Percentiles rank a stretch among this genome's conserved stretches.
Evolutionary conservation across 2,888 invertebrate species (phyloP).

Genomic region (Miltochrista miniata): DNA sequence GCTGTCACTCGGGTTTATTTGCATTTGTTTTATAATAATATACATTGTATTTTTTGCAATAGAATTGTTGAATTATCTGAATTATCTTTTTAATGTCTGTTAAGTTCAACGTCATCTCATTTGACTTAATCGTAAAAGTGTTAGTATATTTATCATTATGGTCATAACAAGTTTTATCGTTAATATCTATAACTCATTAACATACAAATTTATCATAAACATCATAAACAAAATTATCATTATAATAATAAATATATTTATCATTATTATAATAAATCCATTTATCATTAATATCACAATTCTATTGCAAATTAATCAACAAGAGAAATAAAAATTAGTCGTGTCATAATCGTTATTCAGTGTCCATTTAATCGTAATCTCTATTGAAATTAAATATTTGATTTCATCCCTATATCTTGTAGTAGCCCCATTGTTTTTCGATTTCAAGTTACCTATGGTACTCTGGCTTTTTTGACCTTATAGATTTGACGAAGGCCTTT

Average conservation of each 20-base stretch:
- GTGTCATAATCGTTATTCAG: conserved; percentile 38
- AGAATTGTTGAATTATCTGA: conserved; percentile 10
- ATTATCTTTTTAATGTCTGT: too few relatives aligned
- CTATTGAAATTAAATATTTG: conserved; percentile 35
- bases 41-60: conserved; percentile 22
- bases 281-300: too few relatives aligned
- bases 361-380: conserved; percentile 43
- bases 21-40: conserved; percentile 9
- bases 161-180: too few relatives aligned
- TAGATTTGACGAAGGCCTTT: conserved; percentile 2
- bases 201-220: too few relatives aligned
- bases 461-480: conserved; percentile 4
- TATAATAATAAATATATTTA: neutral
- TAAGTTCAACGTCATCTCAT: too few relatives aligned
- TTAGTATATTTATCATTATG: too few relatives aligned
- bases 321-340: conserved; percentile 30
- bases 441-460: neutral
- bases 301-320: conserved; percentile 10
- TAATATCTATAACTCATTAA: too few relatives aligned
- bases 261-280: too few relatives aligned
- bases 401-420: conserved; percentile 33
- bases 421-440: conserved; percentile 2
- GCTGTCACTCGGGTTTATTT: conserved; percentile 41
- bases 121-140: too few relatives aligned
- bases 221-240: too few relatives aligned